Conservation (phyloP, 2,888 invertebrate species). For the Coelogynopora nodosa region DNA sequence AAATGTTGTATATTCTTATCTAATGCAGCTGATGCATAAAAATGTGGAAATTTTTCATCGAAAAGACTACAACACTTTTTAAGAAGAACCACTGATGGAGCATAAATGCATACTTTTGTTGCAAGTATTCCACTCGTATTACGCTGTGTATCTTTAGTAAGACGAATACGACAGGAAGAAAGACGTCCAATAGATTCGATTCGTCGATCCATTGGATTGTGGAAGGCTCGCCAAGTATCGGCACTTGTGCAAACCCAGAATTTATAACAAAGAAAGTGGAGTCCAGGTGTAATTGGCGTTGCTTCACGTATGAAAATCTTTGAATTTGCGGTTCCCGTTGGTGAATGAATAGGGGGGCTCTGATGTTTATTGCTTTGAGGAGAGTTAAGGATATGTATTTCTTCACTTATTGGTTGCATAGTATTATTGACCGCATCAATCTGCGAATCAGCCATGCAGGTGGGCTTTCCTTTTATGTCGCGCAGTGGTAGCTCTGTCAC, state of each 20-base stretch:
- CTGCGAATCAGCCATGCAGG: not conserved
- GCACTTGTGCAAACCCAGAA: conserved; percentile 37
- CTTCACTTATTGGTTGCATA: conserved; percentile 23
- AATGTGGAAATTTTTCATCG: conserved; percentile 44
- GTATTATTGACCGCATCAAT: not conserved
- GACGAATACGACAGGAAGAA: conserved; percentile 40
- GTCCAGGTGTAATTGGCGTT: not conserved
- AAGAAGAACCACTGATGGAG: conserved; percentile 22
- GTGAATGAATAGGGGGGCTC: not conserved
- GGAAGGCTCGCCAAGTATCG: conserved; percentile 38
- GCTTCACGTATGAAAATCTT: not conserved
- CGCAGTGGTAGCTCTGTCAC: not conserved
- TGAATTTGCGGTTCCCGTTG: not conserved
- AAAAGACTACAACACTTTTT: conserved; percentile 43
- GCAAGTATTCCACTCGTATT: conserved; percentile 14
- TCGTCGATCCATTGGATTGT: conserved; percentile 43
- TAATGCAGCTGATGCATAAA: conserved; percentile 40
- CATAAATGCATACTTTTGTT: conserved; percentile 32
- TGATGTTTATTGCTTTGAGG: not conserved
- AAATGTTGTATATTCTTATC: not conserved
- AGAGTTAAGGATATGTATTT: not conserved
- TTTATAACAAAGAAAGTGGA: conserved; percentile 33
- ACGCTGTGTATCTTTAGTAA: conserved; percentile 1
- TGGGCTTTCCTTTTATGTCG: not conserved
- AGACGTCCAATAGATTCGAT: conserved; percentile 43